Conservation (phyloP, 1,140 invertebrate species). For the Philopotamus ludificatus region DNA sequence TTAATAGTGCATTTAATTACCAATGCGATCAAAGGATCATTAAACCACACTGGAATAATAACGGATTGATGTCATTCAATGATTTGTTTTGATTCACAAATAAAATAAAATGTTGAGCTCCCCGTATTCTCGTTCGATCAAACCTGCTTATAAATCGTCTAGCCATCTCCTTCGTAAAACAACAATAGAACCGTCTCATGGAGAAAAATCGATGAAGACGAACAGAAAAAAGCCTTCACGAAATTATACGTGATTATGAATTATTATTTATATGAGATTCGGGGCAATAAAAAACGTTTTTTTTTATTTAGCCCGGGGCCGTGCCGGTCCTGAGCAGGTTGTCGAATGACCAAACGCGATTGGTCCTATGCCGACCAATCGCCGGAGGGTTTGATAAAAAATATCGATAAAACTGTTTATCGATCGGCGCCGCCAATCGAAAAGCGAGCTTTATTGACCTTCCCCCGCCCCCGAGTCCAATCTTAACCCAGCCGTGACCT, state of each 20-base stretch:
- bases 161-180: slow-evolving; percentile 19
- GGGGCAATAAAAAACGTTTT: slow-evolving; percentile 28
- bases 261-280: slow-evolving; percentile 40
- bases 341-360: slow-evolving; percentile 7
- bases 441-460: not conserved
- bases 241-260: slow-evolving; percentile 39
- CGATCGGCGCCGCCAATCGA: slow-evolving; percentile 11
- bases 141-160: slow-evolving; percentile 14
- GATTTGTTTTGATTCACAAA: not conserved
- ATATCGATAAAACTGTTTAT: not conserved
- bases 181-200: slow-evolving; percentile 21
- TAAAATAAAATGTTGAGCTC: not conserved
- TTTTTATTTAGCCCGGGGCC: slow-evolving; percentile 20
- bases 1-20: no score
- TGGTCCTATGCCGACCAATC: slow-evolving; percentile 34
- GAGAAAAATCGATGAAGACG: slow-evolving; percentile 24
- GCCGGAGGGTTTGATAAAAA: slow-evolving; percentile 22
- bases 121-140: slow-evolving; percentile 15
- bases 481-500: no score
- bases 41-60: no score
- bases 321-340: slow-evolving; percentile 1
- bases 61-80: not conserved
- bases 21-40: no score
- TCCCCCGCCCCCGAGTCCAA: no score
- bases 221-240: slow-evolving; percentile 3